Base-by-base conservation (phyloP, 2,888 invertebrate species). In the Myopa testacea region DNA sequence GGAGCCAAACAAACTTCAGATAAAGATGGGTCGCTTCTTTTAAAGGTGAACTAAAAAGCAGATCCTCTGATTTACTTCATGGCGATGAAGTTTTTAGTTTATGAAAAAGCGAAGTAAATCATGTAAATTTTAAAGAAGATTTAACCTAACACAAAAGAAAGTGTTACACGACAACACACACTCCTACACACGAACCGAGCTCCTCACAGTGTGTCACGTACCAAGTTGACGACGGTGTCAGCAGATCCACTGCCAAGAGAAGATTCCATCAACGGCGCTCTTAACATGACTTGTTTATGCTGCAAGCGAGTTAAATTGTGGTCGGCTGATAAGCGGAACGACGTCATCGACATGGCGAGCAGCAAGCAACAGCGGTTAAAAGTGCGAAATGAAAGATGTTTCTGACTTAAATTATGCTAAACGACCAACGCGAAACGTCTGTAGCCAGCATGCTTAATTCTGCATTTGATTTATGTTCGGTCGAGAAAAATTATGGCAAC, bases 271-370 rank as follows among this genome's bases (percentile, higher is more conserved):
- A 26, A 68, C 68, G 40, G 3, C 50, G 69, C 50, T 69, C 50
- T 69, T 8, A 69, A 50, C 50, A 50, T 14, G 52, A 60, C 38
- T 72, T 60, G 60, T 72, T 72, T 72, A 72, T 72, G 72, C 58
- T 72, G 72, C 72, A 6, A 40, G 72, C 58, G n/a, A 72, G 58
- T 40, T 60, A 40, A 55, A 55, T 10, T 14, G 72, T 72, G 58
- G 55, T n/a, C 55, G 55, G 60, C 60, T 52, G 69, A 69, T 69
- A 26, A 52, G 69, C 52, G 26, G 26, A 40, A 67, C 38, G 37
- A 67, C 67, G 38, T 4, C 55, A 6, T n/a, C 55, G 16, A 45
- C 14, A 14, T 50, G 10, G 50, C 50, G 50, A 50, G 3, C 50
- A 14, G 14, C 16, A 5, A 65, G 37, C 37, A 14, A 1, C 12